These are phyloP conservation scores for Drepana falcataria DNA, from an alignment of 2,888 invertebrate genomes.

Conservation along the genomic window DNA sequence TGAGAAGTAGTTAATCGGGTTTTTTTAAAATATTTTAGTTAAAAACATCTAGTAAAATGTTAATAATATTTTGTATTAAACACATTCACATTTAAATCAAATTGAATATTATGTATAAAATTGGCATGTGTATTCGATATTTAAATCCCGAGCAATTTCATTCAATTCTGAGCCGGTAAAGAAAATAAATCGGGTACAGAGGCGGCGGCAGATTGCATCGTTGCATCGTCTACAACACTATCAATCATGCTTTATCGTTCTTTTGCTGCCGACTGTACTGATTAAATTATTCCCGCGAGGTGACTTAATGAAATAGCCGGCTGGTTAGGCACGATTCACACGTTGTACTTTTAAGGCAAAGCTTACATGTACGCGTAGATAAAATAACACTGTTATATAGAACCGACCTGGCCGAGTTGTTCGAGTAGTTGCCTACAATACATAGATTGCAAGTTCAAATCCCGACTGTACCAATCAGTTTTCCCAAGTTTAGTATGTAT, in stretches of 20 bases:
- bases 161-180: constrained; percentile 4
- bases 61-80: too few relatives aligned
- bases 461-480: too few relatives aligned
- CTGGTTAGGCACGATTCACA: constrained; percentile 36
- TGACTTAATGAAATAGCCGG: constrained; percentile 67
- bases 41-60: too few relatives aligned
- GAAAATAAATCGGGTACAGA: constrained; percentile 20
- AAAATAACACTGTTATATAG: too few relatives aligned
- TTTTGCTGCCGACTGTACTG: constrained; percentile 68
- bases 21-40: too few relatives aligned
- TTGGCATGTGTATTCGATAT: constrained; percentile 2
- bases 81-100: neutral
- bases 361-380: too few relatives aligned
- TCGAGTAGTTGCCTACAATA: too few relatives aligned
- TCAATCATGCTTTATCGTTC: constrained; percentile 74
- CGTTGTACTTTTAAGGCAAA: constrained; percentile 2
- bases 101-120: neutral
- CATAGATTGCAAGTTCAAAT: too few relatives aligned
- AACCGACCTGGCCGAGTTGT: too few relatives aligned
- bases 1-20: too few relatives aligned
- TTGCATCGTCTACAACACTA: constrained; percentile 43
- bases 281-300: constrained; percentile 71
- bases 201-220: constrained; percentile 44
- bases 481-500: too few relatives aligned
- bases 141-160: neutral